Evolutionary conservation across 2,888 invertebrate genomes (phyloP).

Genomic region (Glomeris marginata): DNA sequence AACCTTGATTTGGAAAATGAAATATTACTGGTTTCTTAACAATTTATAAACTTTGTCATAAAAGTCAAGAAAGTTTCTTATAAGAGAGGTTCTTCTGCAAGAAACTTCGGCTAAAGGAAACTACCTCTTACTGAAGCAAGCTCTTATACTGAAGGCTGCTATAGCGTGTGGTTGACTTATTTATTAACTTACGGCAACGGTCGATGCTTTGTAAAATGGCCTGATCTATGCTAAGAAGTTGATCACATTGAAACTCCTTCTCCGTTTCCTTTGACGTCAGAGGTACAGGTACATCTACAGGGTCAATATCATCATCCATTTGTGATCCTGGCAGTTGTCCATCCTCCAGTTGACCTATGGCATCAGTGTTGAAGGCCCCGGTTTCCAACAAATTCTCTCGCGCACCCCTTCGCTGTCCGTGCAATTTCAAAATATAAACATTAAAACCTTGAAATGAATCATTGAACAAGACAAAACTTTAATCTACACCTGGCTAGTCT

Average conservation of each 20-base stretch:
- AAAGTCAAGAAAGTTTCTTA: too few relatives aligned
- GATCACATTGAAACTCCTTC: conserved; percentile 50
- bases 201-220: conserved; percentile 85
- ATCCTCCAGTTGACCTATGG: conserved; percentile 34
- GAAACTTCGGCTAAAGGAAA: too few relatives aligned
- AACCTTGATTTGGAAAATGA: too few relatives aligned
- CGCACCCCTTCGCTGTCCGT: conserved; percentile 42
- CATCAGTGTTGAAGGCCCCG: conserved; percentile 15
- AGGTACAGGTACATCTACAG: conserved; percentile 32
- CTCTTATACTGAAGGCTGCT: too few relatives aligned
- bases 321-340: conserved; percentile 26
- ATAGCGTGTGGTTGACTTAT: too few relatives aligned
- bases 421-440: too few relatives aligned
- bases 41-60: too few relatives aligned
- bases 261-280: conserved; percentile 24
- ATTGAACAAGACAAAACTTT: not conserved
- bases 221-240: conserved; percentile 73
- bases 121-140: too few relatives aligned
- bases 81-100: too few relatives aligned
- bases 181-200: conserved; percentile 57
- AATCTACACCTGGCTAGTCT: conserved; percentile 45
- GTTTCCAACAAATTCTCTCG: conserved; percentile 45
- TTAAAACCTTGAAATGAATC: not conserved
- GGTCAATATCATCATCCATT: conserved; percentile 28
- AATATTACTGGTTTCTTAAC: too few relatives aligned